Base-by-base conservation (phyloP, 2,888 invertebrate species). In the Drosophila paramelanica region DNA sequence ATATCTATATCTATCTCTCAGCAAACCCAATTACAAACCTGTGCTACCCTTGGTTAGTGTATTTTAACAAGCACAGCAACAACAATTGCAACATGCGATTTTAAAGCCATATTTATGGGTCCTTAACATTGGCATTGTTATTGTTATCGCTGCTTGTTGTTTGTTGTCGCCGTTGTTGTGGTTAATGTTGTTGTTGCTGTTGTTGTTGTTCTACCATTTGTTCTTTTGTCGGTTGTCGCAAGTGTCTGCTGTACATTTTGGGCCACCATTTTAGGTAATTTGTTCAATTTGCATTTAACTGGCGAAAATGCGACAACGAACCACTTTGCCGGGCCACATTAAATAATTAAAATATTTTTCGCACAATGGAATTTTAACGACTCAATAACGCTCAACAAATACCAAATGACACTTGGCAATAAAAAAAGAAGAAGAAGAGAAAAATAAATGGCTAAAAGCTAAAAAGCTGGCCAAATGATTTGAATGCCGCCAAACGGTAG, bases 321-420 rank as follows among this genome's bases (percentile, higher is more conserved):
- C 14, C 31, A 6, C 11, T 6, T 20, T 6, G 23, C 23, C 23
- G 17, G 5, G 20, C 11, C 42, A 42, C 36, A 66, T 58, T 80
- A 83, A 72, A 80, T 80, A 88, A 88, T 88, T 74, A 68, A 82
- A 80, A 86, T 82, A 64, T 66, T 66, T 81, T 8, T 36, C 57
- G 55, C 56, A 41, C 20, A 47, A 39, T 50, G 68, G 80, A 73
- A 81, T 88, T 69, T 73, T 73, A 88, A 86, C 80, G 80, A 75
- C 75, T 87, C 87, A 83, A 89, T 83, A 78, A 67, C 67, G 59
- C 61, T 36, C 70, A 49, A 6, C 33, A 51, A 56, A 25, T 10
- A 27, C 20, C 38, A 67, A 87, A 80, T 75, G 75, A 73, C 88
- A 84, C 70, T 83, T 75, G 58, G 47, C 59, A 59, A 45, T n/a